Evolutionary conservation across 2,888 invertebrate species (phyloP), one percentile per base, ranked within the genome.

Genomic region (Eristalinus sepulchralis): DNA sequence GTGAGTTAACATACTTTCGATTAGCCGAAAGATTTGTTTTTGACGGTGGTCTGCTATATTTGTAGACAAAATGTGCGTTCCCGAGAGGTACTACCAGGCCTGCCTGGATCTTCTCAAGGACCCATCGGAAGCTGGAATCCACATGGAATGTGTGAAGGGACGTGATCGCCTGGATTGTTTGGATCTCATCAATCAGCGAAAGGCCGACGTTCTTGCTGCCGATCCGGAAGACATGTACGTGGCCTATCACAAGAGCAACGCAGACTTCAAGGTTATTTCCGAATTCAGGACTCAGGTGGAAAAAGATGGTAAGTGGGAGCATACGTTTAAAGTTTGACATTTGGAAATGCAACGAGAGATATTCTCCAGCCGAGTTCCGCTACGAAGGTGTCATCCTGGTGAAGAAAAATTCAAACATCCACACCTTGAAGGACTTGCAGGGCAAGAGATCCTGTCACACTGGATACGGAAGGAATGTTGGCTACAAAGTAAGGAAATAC

Each of bases 221-320:
- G 97, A 97, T 90, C 97, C 98, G 2, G 97, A 97, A 90, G 97
- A 97, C 90, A 96, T 97, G 95, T 97, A 97, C 91, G 95, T 97
- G 59, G 97, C 97, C 0, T 94, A 95, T 59, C 95, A 95, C 88
- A 93, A 95, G 70, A 94, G 94, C 24, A 95, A 96, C 90, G 94
- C 96, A 91, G 95, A 97, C 92, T 96, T 96, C 90, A 95, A 95
- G 0, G 94, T 97, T 5, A 94, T 96, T 90, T 95, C 96, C 88
- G 96, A 96, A 92, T 96, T 97, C 88, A 94, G 96, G 73, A 96
- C 96, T 4, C 94, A 95, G 89, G 96, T 96, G 80, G 96, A 97
- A 90, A 96, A 96, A 31, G 95, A 95, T 89, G 96, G 96, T 96
- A 90, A 91, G 47, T 47, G 8, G 6, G n/a, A 39, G 13, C n/a